Evolutionary conservation across 2,888 invertebrate genomes (phyloP).

Genomic region (Terebella lapidaria): DNA sequence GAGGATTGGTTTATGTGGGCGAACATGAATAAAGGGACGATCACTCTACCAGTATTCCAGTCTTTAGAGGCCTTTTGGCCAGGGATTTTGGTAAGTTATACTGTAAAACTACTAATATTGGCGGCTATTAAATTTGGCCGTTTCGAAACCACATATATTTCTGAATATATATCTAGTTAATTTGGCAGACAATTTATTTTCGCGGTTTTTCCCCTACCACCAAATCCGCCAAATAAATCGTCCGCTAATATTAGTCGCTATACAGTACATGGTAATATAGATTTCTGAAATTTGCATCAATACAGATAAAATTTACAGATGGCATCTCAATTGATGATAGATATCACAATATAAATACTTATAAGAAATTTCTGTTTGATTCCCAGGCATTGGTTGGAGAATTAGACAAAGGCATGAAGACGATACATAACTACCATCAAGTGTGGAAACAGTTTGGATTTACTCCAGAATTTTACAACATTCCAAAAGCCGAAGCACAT

Average conservation of each 20-base stretch:
- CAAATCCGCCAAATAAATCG: neutral
- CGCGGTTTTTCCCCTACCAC: no score
- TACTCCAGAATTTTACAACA: constrained; percentile 95
- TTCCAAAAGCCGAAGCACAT: constrained; percentile 68
- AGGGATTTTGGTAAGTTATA: constrained; percentile 70
- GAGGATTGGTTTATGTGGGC: constrained; percentile 99
- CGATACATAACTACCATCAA: constrained; percentile 90
- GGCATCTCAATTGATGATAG: no score
- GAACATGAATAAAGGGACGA: constrained; percentile 93
- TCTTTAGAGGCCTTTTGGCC: constrained; percentile 99
- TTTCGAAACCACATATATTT: no score
- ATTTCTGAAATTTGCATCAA: neutral
- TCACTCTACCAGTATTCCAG: constrained; percentile 95
- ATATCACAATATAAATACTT: neutral
- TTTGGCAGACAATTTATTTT: no score
- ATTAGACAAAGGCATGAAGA: constrained; percentile 82
- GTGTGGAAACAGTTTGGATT: constrained; percentile 98
- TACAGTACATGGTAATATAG: neutral
- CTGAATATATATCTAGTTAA: no score
- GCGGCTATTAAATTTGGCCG: no score
- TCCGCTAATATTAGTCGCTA: neutral
- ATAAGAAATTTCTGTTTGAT: neutral
- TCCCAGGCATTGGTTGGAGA: constrained; percentile 66
- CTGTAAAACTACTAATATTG: no score
- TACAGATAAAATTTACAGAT: no score